A percentile compares a stretch with the other conserved stretches of the same genome.
Conservation (phyloP, 1,140 invertebrate species). For the Cherax quadricarinatus region DNA sequence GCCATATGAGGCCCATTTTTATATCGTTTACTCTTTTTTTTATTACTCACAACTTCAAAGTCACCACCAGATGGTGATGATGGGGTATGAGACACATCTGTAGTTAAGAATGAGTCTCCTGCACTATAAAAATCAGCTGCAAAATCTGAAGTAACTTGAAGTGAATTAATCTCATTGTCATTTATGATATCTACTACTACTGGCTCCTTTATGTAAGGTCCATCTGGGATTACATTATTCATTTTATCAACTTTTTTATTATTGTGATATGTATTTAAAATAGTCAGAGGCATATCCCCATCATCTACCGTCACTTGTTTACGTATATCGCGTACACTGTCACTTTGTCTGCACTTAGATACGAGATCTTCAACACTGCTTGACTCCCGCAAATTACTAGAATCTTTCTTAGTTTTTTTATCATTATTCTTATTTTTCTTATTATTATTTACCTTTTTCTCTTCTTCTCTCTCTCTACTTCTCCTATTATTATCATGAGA, state of each 20-base stretch:
- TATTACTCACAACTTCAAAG: slow-evolving; percentile 71
- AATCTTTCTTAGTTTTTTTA: slow-evolving; percentile 53
- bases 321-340: slow-evolving; percentile 60
- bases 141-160: slow-evolving; percentile 63
- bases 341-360: slow-evolving; percentile 69
- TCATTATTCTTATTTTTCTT: slow-evolving; percentile 56
- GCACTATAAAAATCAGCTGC: slow-evolving; percentile 71
- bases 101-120: slow-evolving; percentile 61
- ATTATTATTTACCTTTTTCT: slow-evolving; percentile 55
- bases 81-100: slow-evolving; percentile 36
- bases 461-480: slow-evolving; percentile 56
- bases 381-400: slow-evolving; percentile 59
- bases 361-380: slow-evolving; percentile 72
- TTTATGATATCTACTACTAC: slow-evolving; percentile 32
- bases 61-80: slow-evolving; percentile 62
- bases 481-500: slow-evolving; percentile 43
- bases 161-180: slow-evolving; percentile 49
- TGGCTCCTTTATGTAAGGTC: slow-evolving; percentile 48
- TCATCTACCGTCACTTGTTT: slow-evolving; percentile 73
- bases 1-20: slow-evolving; percentile 24
- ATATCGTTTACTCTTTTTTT: slow-evolving; percentile 58
- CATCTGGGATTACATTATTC: slow-evolving; percentile 45
- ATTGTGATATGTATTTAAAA: slow-evolving; percentile 54
- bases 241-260: slow-evolving; percentile 54
- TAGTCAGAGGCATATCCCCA: slow-evolving; percentile 60